Base-by-base conservation (phyloP, 2,888 invertebrate species). In the Calameuta pallipes region DNA sequence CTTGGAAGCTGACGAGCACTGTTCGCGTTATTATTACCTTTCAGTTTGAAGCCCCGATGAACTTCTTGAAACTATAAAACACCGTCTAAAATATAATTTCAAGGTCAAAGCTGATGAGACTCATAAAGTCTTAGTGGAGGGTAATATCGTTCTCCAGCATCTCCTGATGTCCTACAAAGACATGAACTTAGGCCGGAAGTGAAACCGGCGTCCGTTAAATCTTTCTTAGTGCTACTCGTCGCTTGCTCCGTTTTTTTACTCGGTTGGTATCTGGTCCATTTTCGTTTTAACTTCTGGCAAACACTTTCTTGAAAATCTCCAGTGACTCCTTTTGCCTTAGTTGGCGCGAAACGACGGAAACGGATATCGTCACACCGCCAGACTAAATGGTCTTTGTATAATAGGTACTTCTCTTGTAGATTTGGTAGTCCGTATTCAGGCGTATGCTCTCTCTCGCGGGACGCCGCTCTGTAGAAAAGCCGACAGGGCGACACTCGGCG, bases 401-500 rank as follows among this genome's bases (percentile, higher is more conserved):
- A 56, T 56, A 56, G 56, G 56, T 56, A 23, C 56, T 56, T 56
- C 56, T 56, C 56, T 6, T 56, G 56, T 56, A 56, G 23, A 56
- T 56, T 56, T 23, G 56, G 56, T 56, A 56, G 56, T 6, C 23
- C 56, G 56, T 56, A 56, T 56, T 56, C 56, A 56, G 56, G 56
- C 56, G 56, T 56, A 56, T 23, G 56, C 23, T 23, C 23, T 56
- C 23, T 56, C 56, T 56, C 71, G 71, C 31, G 71, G 34, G 71
- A 71, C 23, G 78, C 78, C 69, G 75, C 75, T 75, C 68, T 76
- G 75, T 71, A 75, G 56, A 56, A 78, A 78, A 78, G 73, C 75
- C 76, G 82, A 83, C 86, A 82, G 83, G 81, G 84, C 86, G 81
- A 84, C 84, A 83, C 83, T 82, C 86, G 86, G 82, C 83, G 83